Evolutionary conservation across 2,113 vertebrate species (phyloP), one percentile per base, ranked within the genome.

Genomic region (Ochotona princeps): DNA sequence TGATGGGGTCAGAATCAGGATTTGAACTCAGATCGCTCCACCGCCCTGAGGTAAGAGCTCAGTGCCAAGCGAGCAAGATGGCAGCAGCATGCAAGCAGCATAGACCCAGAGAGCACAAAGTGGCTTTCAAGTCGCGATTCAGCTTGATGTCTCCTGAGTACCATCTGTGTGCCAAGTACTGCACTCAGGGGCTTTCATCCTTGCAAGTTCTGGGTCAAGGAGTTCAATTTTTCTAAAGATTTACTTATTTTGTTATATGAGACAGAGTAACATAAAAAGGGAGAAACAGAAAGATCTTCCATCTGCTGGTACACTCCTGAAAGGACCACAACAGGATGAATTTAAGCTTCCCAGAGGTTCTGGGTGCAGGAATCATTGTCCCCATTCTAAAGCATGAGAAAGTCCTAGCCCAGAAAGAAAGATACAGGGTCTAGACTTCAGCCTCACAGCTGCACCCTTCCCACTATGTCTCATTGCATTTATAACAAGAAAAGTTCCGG

Each of bases 61-160:
- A 90, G 65, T 1, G 0, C 2, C 15, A 15, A 60, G 51, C 0
- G 0, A 28, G 2, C 20, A 20, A 72, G 38, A 23, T 7, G 35
- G 28, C 60, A 61, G 69, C 12, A 2, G 7, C 17, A 15, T 2
- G 2, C 4, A 44, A 23, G 28, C 73, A 7, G 10, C 7, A 14
- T 8, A 13, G 74, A 28, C 35, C 25, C 44, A 26, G 25, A 5
- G 72, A 63, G 8, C 7, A 8, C 30, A 51, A 78, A 7, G 47
- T 13, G 49, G 28, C 78, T 92, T 78, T 73, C 35, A 44, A 47
- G 35, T 5, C 5, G 72, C 79, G 26, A 12, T 30, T 63, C 67
- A 63, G 79, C 66, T 10, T 21, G 35, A 32, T 35, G 5, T 35
- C 25, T 44, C 47, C 28, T 63, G 84, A 83, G 70, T 7, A 0